Evolutionary conservation across 92 coral and sea anemone genomes (phyloP), one percentile per base, ranked within the genome.

Genomic region (Bergia sp.): DNA sequence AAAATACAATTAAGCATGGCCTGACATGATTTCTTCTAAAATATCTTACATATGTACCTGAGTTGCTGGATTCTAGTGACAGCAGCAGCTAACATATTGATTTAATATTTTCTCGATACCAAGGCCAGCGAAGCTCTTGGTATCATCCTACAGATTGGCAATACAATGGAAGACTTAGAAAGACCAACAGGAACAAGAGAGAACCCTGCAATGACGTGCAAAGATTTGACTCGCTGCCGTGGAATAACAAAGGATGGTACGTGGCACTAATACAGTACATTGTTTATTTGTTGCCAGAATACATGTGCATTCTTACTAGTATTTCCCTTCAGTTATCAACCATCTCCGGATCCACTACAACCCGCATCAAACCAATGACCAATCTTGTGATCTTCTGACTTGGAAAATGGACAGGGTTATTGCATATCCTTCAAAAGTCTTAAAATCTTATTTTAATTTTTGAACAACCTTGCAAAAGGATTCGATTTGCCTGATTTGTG

Each of bases 131-230:
- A 61, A 61, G 8, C 29, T 16, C n/a, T 16, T 2, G 21, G 23
- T 4, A 20, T 61, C 5, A 15, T 84, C 42, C 1, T 37, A 29
- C 55, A 44, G 1, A 37, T 67, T 71, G 37, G 6, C n/a, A 43
- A 45, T 20, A 43, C 3, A 12, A 71, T 84, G 79, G 7, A 12
- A 47, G 65, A 69, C 29, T 8, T 84, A 1, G 79, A 84, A 47
- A 13, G 12, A 23, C 87, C 87, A 10, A 57, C 55, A 3, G 87
- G 87, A 84, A 69, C 87, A 36, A 36, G 11, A 84, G 87, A 84
- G 5, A 42, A 69, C 67, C 87, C 87, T 1, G 87, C 64, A 9
- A 71, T 55, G 20, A 84, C 87, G 12, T 84, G 87, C 66, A 69
- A 71, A 49, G 87, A 84, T 77, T 72, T 84, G 79, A 44, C 23